These are phyloP conservation scores for Darevskia mixta DNA, from an alignment of 2,797 vertebrate species.

Conservation along the genomic window DNA sequence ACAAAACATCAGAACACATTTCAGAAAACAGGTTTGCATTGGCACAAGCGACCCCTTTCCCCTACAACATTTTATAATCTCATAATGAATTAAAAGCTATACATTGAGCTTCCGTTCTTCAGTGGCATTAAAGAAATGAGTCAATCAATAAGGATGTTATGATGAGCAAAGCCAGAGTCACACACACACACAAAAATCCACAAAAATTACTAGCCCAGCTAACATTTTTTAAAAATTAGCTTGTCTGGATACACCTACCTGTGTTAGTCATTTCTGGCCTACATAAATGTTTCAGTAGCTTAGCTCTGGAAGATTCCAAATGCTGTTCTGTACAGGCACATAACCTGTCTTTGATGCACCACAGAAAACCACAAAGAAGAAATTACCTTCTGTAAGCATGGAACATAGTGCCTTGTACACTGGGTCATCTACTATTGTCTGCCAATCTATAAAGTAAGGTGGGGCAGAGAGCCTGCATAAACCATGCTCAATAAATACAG, in stretches of 20 bases:
- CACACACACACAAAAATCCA: not conserved
- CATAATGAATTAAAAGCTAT: not conserved
- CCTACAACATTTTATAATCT: not conserved
- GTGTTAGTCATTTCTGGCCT: not conserved
- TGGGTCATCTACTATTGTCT: too few species aligned
- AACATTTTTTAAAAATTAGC: not conserved
- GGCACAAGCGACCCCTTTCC: rapidly evolving
- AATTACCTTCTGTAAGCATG: too few species aligned
- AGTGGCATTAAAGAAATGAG: not conserved
- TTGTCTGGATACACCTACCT: not conserved
- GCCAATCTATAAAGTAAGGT: not conserved
- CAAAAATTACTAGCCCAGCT: not conserved
- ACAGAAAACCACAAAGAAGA: not conserved
- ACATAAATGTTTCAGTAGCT: not conserved
- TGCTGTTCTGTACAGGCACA: not conserved
- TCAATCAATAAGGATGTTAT: not conserved
- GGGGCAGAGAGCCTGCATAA: not conserved
- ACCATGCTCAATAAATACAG: not conserved
- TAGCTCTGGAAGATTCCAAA: not conserved
- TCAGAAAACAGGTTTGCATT: constrained; percentile 26
- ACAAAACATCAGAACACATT: constrained; percentile 20
- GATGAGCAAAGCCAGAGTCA: not conserved
- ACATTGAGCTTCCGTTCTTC: not conserved
- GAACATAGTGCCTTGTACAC: not conserved
- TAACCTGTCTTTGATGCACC: not conserved